A percentile compares a stretch with the other conserved stretches of the same genome.
phyloP scores from a whole-genome alignment of 2,113 vertebrate species.

The Platycercus adscitus region DNA sequence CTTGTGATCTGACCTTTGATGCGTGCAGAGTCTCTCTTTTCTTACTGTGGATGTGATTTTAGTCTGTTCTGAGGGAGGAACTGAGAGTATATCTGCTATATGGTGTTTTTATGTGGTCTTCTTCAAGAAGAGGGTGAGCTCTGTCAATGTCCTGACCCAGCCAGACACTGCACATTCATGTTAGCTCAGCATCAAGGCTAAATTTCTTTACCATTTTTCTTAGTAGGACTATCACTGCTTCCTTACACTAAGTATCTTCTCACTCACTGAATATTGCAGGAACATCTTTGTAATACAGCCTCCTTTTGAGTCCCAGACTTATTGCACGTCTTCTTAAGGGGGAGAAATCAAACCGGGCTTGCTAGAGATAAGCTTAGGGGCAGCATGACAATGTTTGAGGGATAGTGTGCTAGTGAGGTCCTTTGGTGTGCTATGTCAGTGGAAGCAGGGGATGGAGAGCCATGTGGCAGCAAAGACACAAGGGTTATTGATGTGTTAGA shows the following conservation, averaged over 20 bases:
- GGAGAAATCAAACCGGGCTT: not conserved
- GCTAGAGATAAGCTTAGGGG: not conserved
- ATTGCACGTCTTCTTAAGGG: not conserved
- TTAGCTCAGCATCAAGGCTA: not conserved
- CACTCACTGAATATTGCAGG: not conserved
- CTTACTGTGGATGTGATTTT: not conserved
- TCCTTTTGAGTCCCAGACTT: not conserved
- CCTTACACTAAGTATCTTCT: not conserved
- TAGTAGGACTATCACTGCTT: not conserved
- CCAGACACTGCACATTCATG: not conserved
- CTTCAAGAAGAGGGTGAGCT: not conserved
- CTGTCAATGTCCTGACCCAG: not conserved
- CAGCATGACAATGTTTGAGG: not conserved
- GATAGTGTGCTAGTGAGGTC: not conserved
- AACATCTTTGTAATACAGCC: not conserved
- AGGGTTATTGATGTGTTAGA: not conserved
- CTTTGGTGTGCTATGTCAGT: not conserved
- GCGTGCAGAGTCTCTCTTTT: not conserved
- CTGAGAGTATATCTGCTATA: not conserved
- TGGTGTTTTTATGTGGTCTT: not conserved
- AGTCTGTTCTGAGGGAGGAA: not conserved
- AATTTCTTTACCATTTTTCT: not conserved
- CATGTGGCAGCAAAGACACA: not conserved
- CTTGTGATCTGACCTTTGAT: not conserved
- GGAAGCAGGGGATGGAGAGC: not conserved